Conservation (phyloP, 2,113 vertebrate genomes). For the Hepsetus odoe region DNA sequence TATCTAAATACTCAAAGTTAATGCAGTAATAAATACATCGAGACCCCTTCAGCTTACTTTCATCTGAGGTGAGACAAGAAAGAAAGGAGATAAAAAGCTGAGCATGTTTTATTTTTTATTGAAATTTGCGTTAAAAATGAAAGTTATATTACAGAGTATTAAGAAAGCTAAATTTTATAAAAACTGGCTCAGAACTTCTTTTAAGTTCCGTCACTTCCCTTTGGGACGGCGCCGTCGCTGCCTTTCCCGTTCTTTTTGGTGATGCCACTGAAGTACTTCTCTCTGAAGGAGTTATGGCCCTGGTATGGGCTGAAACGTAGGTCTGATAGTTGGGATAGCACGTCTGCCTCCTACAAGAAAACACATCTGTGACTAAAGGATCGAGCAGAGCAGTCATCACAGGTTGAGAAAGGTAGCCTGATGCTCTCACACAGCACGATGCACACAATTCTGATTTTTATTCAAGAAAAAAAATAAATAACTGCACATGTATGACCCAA, state of each 20-base stretch:
- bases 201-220: not conserved
- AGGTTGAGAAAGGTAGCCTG: not conserved
- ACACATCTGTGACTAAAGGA: not conserved
- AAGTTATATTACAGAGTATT: constrained; percentile 2
- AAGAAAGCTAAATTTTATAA: not conserved
- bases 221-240: constrained; percentile 67
- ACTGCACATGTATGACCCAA: not conserved
- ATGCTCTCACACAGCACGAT: not conserved
- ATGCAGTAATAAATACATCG: constrained; percentile 40
- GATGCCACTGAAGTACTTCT: constrained; percentile 96
- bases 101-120: constrained; percentile 30
- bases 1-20: constrained; percentile 48
- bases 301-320: constrained; percentile 80
- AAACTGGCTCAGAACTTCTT: not conserved
- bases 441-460: not conserved
- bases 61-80: constrained; percentile 17
- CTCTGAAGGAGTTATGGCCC: constrained; percentile 96
- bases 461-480: not conserved
- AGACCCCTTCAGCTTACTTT: constrained; percentile 2
- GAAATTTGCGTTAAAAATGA: constrained; percentile 22
- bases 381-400: not conserved
- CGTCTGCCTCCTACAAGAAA: constrained; percentile 80
- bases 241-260: constrained; percentile 87
- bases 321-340: constrained; percentile 74
- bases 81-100: constrained; percentile 15